These are phyloP conservation scores for Astur gentilis DNA, from an alignment of 2,113 vertebrate genomes.

Conservation along the genomic window DNA sequence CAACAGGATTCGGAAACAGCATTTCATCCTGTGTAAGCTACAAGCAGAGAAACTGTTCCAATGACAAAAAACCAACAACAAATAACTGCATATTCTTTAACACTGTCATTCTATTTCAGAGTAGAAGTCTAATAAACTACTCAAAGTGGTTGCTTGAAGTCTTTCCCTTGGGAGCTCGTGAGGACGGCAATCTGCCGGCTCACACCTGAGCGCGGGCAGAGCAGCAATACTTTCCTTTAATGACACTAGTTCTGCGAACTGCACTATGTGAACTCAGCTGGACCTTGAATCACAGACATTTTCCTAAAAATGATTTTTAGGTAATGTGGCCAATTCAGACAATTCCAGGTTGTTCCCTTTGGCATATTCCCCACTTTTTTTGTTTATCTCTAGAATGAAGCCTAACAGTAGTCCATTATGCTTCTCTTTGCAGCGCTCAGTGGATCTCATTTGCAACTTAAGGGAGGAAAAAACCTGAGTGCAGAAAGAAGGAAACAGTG, in stretches of 20 bases:
- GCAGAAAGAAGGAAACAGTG: not conserved
- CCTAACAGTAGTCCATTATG: not conserved
- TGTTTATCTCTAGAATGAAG: not conserved
- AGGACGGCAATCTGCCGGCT: not conserved
- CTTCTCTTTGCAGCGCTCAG: not conserved
- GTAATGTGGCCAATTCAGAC: not conserved
- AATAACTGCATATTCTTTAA: not conserved
- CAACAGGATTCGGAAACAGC: not conserved
- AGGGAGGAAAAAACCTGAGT: not conserved
- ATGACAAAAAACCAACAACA: not conserved
- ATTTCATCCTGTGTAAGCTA: not conserved
- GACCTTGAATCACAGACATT: not conserved
- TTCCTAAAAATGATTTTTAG: not conserved
- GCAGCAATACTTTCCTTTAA: not conserved
- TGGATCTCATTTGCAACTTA: not conserved
- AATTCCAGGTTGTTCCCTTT: not conserved
- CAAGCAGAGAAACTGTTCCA: not conserved
- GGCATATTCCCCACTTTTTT: not conserved
- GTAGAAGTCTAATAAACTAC: not conserved
- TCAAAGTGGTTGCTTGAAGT: not conserved
- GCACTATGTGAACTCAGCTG: not conserved
- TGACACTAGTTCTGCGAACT: not conserved
- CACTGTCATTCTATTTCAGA: not conserved
- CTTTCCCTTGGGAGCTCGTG: accelerated
- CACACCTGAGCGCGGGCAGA: not conserved